Percentiles rank a stretch among this genome's conserved stretches.
phyloP scores from a whole-genome alignment of 2,797 vertebrate genomes.

The Threskiornis aethiopicus region DNA sequence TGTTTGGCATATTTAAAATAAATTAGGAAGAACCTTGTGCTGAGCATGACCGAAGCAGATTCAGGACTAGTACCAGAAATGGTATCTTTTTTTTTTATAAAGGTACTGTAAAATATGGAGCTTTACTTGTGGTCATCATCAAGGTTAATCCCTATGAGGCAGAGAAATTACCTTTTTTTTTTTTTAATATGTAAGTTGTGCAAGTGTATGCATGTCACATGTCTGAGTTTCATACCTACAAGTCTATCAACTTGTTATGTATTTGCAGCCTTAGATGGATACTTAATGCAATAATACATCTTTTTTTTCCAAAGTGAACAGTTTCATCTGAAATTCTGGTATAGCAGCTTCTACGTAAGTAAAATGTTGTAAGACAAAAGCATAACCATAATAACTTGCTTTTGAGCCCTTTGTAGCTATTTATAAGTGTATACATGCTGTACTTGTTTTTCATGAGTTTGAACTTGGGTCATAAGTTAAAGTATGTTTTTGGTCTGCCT shows the following conservation, averaged over 20 bases:
- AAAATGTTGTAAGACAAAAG: not conserved
- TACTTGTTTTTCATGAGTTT: not conserved
- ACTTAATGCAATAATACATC: not conserved
- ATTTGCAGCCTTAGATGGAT: not conserved
- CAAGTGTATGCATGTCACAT: not conserved
- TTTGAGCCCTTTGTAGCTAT: not conserved
- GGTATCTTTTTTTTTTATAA: too few species aligned
- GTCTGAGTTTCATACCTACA: not conserved
- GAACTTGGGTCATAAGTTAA: not conserved
- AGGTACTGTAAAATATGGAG: not conserved
- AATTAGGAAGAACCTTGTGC: not conserved
- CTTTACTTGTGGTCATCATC: not conserved
- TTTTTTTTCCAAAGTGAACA: not conserved
- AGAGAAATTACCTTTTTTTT: not conserved
- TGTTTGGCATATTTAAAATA: not conserved
- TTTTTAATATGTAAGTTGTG: not conserved
- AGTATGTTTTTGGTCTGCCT: not conserved
- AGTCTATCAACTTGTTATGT: not conserved
- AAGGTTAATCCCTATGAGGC: not conserved
- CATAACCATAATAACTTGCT: not conserved
- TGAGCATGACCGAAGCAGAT: not conserved
- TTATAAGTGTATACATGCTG: not conserved
- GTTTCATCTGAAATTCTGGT: not conserved
- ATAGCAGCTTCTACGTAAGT: not conserved
- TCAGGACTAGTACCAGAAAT: not conserved